phyloP scores from a whole-genome alignment of 2,797 vertebrate genomes.

The Pteronotus mesoamericanus region DNA sequence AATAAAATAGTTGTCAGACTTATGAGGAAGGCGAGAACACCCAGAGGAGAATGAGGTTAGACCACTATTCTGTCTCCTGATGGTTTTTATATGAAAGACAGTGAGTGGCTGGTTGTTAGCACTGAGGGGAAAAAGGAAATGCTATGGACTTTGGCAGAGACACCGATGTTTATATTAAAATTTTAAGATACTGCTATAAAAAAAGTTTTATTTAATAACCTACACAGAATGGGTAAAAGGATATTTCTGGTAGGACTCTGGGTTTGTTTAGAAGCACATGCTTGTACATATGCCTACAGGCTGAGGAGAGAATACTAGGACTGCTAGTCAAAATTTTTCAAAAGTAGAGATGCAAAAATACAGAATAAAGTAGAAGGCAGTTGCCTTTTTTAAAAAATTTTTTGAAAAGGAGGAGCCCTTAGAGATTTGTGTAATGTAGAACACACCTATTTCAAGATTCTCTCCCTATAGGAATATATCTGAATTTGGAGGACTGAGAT shows the following conservation, averaged over 20 bases:
- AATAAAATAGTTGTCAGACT: conserved; percentile 35
- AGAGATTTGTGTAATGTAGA: not conserved
- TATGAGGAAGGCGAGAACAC: not conserved
- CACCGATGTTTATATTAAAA: not conserved
- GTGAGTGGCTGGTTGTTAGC: not conserved
- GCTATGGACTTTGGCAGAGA: not conserved
- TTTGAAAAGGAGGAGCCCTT: not conserved
- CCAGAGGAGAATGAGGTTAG: conserved; percentile 9
- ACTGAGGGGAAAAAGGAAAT: not conserved
- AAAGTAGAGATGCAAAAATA: not conserved
- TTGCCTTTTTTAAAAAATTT: not conserved
- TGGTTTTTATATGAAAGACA: not conserved
- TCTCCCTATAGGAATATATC: not conserved
- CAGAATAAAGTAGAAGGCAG: not conserved
- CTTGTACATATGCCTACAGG: not conserved
- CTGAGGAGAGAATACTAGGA: not conserved
- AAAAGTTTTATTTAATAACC: not conserved
- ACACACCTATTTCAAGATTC: not conserved
- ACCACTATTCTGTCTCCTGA: not conserved
- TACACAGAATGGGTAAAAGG: not conserved
- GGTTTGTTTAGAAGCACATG: not conserved
- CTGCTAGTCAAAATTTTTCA: not conserved
- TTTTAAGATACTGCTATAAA: not conserved
- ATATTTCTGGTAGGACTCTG: not conserved
- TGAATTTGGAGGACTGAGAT: not conserved